Percentiles rank a stretch among this genome's conserved stretches.
These are phyloP conservation scores for Bedellia somnulentella DNA, from an alignment of 2,888 invertebrate species.

Conservation along the genomic window DNA sequence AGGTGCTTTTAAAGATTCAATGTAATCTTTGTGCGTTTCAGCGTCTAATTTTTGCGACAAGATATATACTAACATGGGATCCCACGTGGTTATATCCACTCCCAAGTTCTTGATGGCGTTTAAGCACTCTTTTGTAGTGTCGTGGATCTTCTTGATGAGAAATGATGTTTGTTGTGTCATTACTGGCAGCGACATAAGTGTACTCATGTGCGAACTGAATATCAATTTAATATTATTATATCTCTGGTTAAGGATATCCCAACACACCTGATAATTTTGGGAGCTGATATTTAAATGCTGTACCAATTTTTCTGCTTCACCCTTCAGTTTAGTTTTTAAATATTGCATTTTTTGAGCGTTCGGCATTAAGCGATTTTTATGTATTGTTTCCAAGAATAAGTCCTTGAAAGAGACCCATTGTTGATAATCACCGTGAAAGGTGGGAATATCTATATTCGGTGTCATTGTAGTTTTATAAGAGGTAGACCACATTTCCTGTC, in stretches of 20 bases:
- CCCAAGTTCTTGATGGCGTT: slow-evolving; percentile 7
- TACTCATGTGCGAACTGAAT: slow-evolving; percentile 4
- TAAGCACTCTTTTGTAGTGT: slow-evolving; percentile 1
- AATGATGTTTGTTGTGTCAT: slow-evolving; percentile 2
- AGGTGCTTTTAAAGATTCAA: slow-evolving; percentile 3
- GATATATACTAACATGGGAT: slow-evolving; percentile 6
- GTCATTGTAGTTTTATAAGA: slow-evolving; percentile 6
- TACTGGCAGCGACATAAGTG: slow-evolving; percentile 1
- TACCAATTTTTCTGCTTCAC: background rate
- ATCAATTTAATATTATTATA: slow-evolving; percentile 11
- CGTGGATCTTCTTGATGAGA: slow-evolving; percentile 3
- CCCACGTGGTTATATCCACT: slow-evolving; percentile 7
- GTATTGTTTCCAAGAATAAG: slow-evolving; percentile 10
- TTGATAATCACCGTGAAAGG: slow-evolving; percentile 10
- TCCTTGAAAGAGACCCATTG: slow-evolving; percentile 10
- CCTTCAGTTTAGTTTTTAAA: background rate
- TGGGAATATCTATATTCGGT: slow-evolving; percentile 8
- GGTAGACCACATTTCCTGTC: background rate
- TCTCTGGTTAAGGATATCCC: slow-evolving; percentile 11
- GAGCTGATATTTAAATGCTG: slow-evolving; percentile 8
- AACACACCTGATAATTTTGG: slow-evolving; percentile 8
- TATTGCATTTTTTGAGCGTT: slow-evolving; percentile 6
- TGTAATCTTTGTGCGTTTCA: slow-evolving; percentile 6
- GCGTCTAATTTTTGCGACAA: slow-evolving; percentile 7
- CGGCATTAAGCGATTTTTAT: slow-evolving; percentile 5